Evolutionary conservation across 92 coral and sea anemone species (phyloP), one percentile per base, ranked within the genome.

Genomic region (Isaurus tuberculatus): DNA sequence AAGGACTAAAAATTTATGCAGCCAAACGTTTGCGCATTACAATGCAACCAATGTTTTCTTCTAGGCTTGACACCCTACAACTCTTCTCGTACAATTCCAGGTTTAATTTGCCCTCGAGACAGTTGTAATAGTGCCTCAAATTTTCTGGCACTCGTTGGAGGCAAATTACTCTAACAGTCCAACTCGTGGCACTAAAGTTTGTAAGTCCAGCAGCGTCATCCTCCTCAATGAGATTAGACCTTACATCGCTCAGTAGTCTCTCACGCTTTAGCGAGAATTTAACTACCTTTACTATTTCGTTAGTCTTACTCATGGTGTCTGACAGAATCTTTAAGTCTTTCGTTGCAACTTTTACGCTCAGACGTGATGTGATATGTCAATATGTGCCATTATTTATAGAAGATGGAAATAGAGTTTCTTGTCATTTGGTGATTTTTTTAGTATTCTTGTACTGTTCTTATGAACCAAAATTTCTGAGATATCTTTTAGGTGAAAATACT

Each of bases 121-220:
- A n/a, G n/a, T n/a, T n/a, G n/a, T n/a, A n/a, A n/a, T n/a, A n/a
- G n/a, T n/a, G n/a, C n/a, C n/a, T n/a, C n/a, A n/a, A n/a, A n/a
- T n/a, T n/a, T n/a, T n/a, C n/a, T n/a, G n/a, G n/a, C n/a, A n/a
- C n/a, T n/a, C 89, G 33, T 85, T 89, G 84, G 69, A 89, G 71
- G 42, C 86, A 80, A 15, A 63, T 60, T 81, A 89, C 92, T 1
- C 80, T 73, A 25, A 89, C 88, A 10, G 92, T 89, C 92, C 92
- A 89, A 19, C 89, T 79, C n/a, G 87, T 89, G 42, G 89, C 87
- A 79, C 89, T 79, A 55, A 89, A 81, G 63, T 89, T 89, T 3
- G 86, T 77, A 8, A 89, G 78, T 20, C 86, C 89, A 40, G 85
- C 89, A 22, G 36, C 86, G 31, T 29, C 88, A 30, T 75, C 69